Conservation (phyloP, 2,888 invertebrate species). For the Sepiola atlantica region DNA sequence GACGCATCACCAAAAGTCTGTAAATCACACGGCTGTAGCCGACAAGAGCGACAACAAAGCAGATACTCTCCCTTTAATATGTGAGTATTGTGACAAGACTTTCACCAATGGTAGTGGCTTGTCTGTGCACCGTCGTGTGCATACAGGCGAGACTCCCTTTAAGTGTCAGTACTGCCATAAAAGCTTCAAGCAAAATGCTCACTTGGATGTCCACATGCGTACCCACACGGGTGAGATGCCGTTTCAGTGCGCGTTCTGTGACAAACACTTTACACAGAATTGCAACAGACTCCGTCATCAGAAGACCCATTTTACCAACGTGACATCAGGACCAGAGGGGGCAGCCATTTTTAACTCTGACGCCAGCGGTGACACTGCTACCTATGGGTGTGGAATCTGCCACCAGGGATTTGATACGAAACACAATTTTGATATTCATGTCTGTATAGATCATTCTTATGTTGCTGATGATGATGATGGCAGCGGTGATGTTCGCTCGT, state of each 20-base stretch:
- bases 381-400: not conserved
- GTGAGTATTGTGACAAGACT: slow-evolving; percentile 41
- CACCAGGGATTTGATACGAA: not conserved
- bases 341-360: not conserved
- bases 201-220: slow-evolving; percentile 42
- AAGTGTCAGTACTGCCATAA: slow-evolving; percentile 32
- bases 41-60: not conserved
- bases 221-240: slow-evolving; percentile 33
- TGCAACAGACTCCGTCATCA: slow-evolving; percentile 36
- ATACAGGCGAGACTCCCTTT: slow-evolving; percentile 40
- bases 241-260: slow-evolving; percentile 3
- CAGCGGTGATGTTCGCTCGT: not conserved
- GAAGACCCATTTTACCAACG: not conserved
- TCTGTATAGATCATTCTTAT: not conserved
- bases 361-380: not conserved
- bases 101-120: not conserved
- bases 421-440: not conserved
- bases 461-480: not conserved
- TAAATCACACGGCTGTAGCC: not conserved
- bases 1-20: not conserved
- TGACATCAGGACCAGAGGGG: not conserved
- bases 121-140: slow-evolving; percentile 32
- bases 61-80: not conserved
- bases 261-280: slow-evolving; percentile 43
- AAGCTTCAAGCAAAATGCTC: slow-evolving; percentile 37